These are phyloP conservation scores for Odontesthes bonariensis DNA, from an alignment of 2,113 vertebrate genomes.

Conservation along the genomic window DNA sequence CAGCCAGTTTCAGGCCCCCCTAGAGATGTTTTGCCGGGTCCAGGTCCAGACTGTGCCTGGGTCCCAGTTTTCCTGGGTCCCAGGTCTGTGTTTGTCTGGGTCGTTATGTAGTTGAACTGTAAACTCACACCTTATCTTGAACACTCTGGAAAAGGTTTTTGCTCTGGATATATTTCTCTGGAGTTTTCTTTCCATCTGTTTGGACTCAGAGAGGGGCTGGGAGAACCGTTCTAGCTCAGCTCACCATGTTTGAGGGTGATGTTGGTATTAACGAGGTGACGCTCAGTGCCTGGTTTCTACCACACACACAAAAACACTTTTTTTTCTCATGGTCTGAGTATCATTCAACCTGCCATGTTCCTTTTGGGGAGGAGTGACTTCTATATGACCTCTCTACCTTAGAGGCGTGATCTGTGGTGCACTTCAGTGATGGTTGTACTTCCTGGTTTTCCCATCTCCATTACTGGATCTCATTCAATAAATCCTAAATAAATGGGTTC, in stretches of 20 bases:
- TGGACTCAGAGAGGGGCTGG: no score
- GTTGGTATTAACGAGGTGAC: not conserved
- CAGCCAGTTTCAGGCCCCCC: no score
- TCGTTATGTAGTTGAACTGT: not conserved
- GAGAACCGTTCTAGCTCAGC: no score
- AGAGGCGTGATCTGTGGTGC: not conserved
- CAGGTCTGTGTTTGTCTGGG: not conserved
- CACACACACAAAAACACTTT: no score
- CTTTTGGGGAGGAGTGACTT: not conserved
- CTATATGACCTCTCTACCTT: not conserved
- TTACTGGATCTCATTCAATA: not conserved
- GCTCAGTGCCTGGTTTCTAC: no score
- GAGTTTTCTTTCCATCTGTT: not conserved
- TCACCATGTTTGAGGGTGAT: not conserved
- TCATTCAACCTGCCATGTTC: no score
- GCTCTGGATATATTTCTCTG: not conserved
- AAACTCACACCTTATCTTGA: not conserved
- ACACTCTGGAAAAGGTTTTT: not conserved
- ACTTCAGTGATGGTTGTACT: no score
- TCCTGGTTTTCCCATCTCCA: not conserved
- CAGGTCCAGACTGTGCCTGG: no score
- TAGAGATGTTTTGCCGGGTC: no score
- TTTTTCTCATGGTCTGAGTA: no score
- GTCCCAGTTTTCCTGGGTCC: no score
- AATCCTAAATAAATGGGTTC: not conserved